A percentile compares a stretch with the other conserved stretches of the same genome.
These are phyloP conservation scores for Thunnus albacares DNA, from an alignment of 2,797 vertebrate genomes.

Conservation along the genomic window DNA sequence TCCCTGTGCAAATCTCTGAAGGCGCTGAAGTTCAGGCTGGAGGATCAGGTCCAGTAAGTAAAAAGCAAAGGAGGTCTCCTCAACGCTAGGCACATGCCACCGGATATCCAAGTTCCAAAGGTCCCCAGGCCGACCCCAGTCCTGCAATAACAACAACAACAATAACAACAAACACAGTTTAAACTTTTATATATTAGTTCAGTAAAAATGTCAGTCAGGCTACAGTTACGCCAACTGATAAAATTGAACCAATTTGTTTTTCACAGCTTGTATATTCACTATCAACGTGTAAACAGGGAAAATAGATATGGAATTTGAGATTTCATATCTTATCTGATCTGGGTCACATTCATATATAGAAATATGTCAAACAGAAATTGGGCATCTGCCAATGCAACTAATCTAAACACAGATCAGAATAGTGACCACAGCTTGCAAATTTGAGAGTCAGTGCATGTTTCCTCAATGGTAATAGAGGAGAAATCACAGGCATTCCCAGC, in stretches of 20 bases:
- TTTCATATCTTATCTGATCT: neutral
- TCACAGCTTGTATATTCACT: neutral
- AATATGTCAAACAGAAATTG: neutral
- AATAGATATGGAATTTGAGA: neutral
- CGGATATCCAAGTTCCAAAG: constrained; percentile 94
- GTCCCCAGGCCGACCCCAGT: constrained; percentile 97
- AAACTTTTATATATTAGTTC: neutral
- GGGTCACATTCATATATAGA: neutral
- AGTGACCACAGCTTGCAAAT: too few relatives aligned
- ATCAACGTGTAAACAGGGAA: neutral
- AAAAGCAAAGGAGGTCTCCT: constrained; percentile 92
- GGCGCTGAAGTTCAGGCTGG: constrained; percentile 92
- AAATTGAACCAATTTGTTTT: neutral
- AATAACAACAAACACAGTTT: neutral
- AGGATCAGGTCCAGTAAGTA: constrained; percentile 94
- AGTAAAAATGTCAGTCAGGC: neutral
- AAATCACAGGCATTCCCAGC: neutral
- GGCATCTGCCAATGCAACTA: neutral
- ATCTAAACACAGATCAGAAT: neutral
- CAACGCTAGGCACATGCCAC: constrained; percentile 94
- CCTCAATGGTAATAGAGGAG: neutral
- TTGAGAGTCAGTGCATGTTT: neutral
- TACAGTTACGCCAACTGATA: neutral
- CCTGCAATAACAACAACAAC: constrained; percentile 79
- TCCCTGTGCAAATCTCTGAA: constrained; percentile 89